phyloP scores from a whole-genome alignment of 2,797 vertebrate species.

The Oreochromis grahami region DNA sequence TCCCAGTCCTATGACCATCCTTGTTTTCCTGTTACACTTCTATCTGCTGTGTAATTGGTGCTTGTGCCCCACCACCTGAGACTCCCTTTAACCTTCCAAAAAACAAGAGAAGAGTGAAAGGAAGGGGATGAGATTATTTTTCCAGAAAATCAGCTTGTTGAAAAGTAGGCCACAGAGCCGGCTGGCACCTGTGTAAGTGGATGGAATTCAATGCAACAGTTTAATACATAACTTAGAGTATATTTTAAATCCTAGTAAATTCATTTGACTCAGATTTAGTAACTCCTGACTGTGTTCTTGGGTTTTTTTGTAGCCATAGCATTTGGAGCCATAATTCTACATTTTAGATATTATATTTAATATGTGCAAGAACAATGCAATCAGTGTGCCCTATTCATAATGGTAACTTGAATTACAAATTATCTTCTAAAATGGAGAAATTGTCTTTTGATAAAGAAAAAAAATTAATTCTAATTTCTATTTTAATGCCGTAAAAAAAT shows the following conservation, averaged over 20 bases:
- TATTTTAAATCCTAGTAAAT: neutral
- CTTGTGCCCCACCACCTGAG: constrained; percentile 72
- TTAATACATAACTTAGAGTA: neutral
- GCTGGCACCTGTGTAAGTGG: neutral
- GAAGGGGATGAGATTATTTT: constrained; percentile 33
- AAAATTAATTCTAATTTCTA: accelerated
- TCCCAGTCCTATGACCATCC: constrained; percentile 16
- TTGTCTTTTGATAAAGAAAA: neutral
- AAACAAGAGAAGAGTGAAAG: constrained; percentile 13
- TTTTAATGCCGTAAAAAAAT: accelerated
- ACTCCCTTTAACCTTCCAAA: constrained; percentile 53
- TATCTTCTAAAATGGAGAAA: neutral
- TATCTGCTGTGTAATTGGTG: constrained; percentile 71
- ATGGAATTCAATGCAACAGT: neutral
- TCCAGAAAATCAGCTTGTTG: constrained; percentile 25
- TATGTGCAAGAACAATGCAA: neutral
- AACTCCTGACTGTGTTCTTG: neutral
- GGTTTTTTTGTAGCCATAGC: neutral
- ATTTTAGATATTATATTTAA: neutral
- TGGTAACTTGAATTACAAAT: neutral
- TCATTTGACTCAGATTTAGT: neutral
- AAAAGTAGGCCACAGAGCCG: constrained; percentile 33
- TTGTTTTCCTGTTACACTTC: constrained; percentile 53
- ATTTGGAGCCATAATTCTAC: neutral
- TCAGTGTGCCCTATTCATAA: neutral